phyloP scores from a whole-genome alignment of 2,888 invertebrate species.

The Cephus sareptanus region DNA sequence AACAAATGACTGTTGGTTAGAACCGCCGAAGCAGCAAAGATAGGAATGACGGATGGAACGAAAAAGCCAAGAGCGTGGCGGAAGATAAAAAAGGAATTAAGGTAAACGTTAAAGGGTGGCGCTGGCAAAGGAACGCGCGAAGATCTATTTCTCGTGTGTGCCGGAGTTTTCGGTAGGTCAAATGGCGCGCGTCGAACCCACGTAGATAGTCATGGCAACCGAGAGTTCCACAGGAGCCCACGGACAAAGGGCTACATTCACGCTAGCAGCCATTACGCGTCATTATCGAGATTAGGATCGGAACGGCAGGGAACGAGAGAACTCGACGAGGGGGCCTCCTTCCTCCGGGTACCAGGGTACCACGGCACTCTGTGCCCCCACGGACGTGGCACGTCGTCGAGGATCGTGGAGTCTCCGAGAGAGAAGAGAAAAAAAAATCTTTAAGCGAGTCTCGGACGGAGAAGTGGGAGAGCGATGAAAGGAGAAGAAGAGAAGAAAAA shows the following conservation, averaged over 20 bases:
- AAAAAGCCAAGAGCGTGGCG: not conserved
- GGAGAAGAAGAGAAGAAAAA: slow-evolving; percentile 10
- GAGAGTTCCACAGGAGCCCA: slow-evolving; percentile 21
- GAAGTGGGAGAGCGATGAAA: not conserved
- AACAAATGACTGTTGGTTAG: slow-evolving; percentile 18
- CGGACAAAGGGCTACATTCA: slow-evolving; percentile 64
- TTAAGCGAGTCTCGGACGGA: slow-evolving; percentile 3
- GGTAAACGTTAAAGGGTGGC: not conserved
- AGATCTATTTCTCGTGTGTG: not conserved
- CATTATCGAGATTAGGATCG: slow-evolving; percentile 66
- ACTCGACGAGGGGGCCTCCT: slow-evolving; percentile 27
- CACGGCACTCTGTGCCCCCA: slow-evolving; percentile 18
- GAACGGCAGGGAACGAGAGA: slow-evolving; percentile 42
- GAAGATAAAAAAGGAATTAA: slow-evolving; percentile 1
- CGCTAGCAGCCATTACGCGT: slow-evolving; percentile 65
- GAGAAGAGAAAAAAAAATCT: slow-evolving; percentile 7
- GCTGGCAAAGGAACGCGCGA: not conserved
- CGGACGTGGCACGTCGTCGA: slow-evolving; percentile 13
- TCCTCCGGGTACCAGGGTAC: slow-evolving; percentile 18
- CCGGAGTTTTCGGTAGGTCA: slow-evolving; percentile 49
- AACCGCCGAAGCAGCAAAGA: not conserved
- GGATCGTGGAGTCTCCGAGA: slow-evolving; percentile 1
- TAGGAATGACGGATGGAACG: not conserved
- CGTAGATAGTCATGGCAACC: slow-evolving; percentile 15
- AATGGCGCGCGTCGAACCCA: slow-evolving; percentile 45